These are phyloP conservation scores for Smithornis capensis DNA, from an alignment of 2,113 vertebrate species.

Conservation along the genomic window DNA sequence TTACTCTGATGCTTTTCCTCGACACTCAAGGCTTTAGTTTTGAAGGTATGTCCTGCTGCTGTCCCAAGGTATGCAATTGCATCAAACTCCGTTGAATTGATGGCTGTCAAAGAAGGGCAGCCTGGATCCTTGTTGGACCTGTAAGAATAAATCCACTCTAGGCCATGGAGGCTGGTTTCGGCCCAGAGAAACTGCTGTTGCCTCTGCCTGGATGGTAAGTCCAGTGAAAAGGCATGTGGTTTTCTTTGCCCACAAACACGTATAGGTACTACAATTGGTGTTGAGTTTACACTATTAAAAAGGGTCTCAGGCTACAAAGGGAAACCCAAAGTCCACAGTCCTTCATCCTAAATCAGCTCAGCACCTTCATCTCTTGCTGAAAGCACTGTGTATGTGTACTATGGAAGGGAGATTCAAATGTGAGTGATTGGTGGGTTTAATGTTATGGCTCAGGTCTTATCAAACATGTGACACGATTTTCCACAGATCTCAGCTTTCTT, in stretches of 20 bases:
- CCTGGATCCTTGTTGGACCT: neutral
- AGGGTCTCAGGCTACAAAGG: neutral
- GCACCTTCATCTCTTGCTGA: neutral
- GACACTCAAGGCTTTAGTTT: neutral
- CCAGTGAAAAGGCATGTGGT: neutral
- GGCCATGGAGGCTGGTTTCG: neutral
- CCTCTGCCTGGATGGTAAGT: neutral
- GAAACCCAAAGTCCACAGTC: neutral
- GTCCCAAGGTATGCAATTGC: neutral
- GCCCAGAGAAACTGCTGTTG: neutral
- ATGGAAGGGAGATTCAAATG: neutral
- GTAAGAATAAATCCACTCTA: neutral
- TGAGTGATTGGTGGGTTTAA: neutral
- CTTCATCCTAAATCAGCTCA: neutral
- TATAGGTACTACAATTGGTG: neutral
- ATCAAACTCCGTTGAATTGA: accelerated
- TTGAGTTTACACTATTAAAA: neutral
- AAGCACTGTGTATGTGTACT: neutral
- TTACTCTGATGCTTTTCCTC: neutral
- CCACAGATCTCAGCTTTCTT: neutral
- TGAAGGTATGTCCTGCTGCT: neutral
- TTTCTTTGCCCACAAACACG: neutral
- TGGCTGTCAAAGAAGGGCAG: neutral
- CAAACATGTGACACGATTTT: neutral
- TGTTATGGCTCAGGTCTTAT: neutral